A percentile compares a stretch with the other conserved stretches of the same genome.
These are phyloP conservation scores for Brachionus asplanchnoidis DNA, from an alignment of 1,140 invertebrate species.

Conservation along the genomic window DNA sequence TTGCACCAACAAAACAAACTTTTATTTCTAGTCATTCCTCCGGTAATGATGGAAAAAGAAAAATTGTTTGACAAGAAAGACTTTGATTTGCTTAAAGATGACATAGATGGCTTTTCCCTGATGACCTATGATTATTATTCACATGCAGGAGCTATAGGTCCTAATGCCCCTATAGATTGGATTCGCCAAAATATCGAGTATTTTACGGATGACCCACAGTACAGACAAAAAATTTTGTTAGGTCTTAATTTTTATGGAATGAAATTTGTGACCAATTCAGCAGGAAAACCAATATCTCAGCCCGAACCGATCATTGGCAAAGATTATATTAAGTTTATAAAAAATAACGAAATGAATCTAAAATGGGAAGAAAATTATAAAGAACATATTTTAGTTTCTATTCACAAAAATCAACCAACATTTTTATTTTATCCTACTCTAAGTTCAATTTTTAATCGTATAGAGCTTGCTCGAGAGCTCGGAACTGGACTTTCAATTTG, in stretches of 20 bases:
- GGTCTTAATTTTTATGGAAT: conserved; percentile 91
- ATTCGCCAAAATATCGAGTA: conserved; percentile 70
- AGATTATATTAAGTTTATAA: conserved; percentile 57
- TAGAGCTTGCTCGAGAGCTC: conserved; percentile 72
- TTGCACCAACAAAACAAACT: not conserved
- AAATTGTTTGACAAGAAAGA: conserved; percentile 68
- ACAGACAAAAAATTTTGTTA: conserved; percentile 72
- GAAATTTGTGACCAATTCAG: conserved; percentile 71
- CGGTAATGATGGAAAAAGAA: conserved; percentile 60
- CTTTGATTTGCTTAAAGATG: conserved; percentile 69
- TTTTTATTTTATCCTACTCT: conserved; percentile 82
- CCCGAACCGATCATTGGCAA: conserved; percentile 23
- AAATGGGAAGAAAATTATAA: not conserved
- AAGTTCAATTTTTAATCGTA: conserved; percentile 71
- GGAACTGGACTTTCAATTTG: conserved; percentile 82
- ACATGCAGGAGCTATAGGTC: conserved; percentile 48
- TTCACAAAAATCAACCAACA: not conserved
- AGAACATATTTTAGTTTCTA: not conserved
- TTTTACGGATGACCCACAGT: conserved; percentile 61
- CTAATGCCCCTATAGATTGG: conserved; percentile 81
- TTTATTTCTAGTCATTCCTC: conserved; percentile 77
- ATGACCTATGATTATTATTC: conserved; percentile 93
- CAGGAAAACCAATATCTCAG: not conserved
- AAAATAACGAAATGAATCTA: conserved; percentile 55
- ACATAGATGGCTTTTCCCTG: conserved; percentile 77